Conservation (phyloP, 2,113 vertebrate genomes). For the Furnarius figulus region DNA sequence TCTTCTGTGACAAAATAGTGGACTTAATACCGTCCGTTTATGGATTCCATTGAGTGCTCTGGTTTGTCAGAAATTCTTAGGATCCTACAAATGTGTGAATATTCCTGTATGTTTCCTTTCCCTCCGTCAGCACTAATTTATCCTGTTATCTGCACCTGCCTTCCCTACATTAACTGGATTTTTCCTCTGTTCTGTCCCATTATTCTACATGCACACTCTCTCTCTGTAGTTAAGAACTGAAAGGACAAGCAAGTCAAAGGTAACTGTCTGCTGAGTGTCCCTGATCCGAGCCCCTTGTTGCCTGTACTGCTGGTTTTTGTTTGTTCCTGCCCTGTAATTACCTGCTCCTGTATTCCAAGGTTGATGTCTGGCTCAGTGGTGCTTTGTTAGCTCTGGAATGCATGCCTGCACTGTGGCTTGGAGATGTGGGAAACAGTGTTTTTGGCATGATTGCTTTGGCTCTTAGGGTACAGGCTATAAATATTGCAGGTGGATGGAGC, state of each 20-base stretch:
- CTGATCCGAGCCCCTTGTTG: not conserved
- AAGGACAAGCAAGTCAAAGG: slow-evolving; percentile 86
- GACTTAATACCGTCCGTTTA: not conserved
- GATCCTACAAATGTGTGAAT: slow-evolving; percentile 31
- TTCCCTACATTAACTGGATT: slow-evolving; percentile 73
- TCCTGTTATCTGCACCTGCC: slow-evolving; percentile 28
- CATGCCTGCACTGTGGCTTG: slow-evolving; percentile 14
- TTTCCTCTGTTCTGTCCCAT: slow-evolving; percentile 76
- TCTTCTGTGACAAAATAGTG: not conserved
- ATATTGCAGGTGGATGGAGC: not conserved
- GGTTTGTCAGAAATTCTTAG: slow-evolving; percentile 64
- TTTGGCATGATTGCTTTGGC: slow-evolving; percentile 27
- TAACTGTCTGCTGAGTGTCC: slow-evolving; percentile 73
- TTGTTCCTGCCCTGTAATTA: not conserved
- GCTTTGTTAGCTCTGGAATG: not conserved
- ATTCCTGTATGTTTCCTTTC: not conserved
- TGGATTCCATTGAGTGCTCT: slow-evolving; percentile 43
- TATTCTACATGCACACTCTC: slow-evolving; percentile 80
- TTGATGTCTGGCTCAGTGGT: not conserved
- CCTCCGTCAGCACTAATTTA: slow-evolving; percentile 23
- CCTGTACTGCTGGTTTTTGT: not conserved
- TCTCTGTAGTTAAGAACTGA: slow-evolving; percentile 97
- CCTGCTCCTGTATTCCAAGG: not conserved
- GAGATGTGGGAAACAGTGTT: not conserved
- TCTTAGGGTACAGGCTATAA: not conserved